Evolutionary conservation across 2,113 vertebrate genomes (phyloP).

Genomic region (Oncorhynchus masou): DNA sequence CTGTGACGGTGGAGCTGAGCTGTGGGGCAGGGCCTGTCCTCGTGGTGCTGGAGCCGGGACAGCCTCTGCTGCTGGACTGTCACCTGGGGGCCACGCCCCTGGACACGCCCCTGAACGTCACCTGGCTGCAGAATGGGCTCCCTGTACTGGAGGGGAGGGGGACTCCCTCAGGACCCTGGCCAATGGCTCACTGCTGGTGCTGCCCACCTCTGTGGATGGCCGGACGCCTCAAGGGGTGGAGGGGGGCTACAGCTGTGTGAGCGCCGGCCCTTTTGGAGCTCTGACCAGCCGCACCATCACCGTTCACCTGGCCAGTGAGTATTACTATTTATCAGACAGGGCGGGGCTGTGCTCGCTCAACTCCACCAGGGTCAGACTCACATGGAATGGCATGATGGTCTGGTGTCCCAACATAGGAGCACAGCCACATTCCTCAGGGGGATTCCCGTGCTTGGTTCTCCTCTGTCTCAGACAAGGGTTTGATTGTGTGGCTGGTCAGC

Average conservation of each 20-base stretch:
- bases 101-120: constrained; percentile 78
- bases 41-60: constrained; percentile 81
- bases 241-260: constrained; percentile 87
- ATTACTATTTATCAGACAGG: not conserved
- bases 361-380: not conserved
- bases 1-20: constrained; percentile 84
- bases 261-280: constrained; percentile 78
- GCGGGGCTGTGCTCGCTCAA: not conserved
- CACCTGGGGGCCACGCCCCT: constrained; percentile 67
- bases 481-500: constrained; percentile 21
- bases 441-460: constrained; percentile 33
- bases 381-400: not conserved
- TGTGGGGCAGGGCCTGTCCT: constrained; percentile 83
- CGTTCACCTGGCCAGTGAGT: constrained; percentile 87
- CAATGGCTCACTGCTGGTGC: constrained; percentile 84
- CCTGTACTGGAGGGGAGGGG: constrained; percentile 66
- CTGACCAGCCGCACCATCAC: constrained; percentile 84
- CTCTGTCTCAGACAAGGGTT: constrained; percentile 33
- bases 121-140: constrained; percentile 84
- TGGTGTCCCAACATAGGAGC: not conserved
- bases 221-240: constrained; percentile 61
- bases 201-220: constrained; percentile 52
- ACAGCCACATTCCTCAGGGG: constrained; percentile 16
- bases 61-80: constrained; percentile 82
- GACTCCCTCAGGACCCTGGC: constrained; percentile 73